A percentile compares a stretch with the other conserved stretches of the same genome.
phyloP scores from a whole-genome alignment of 2,888 invertebrate genomes.

The Conops quadrifasciatus region DNA sequence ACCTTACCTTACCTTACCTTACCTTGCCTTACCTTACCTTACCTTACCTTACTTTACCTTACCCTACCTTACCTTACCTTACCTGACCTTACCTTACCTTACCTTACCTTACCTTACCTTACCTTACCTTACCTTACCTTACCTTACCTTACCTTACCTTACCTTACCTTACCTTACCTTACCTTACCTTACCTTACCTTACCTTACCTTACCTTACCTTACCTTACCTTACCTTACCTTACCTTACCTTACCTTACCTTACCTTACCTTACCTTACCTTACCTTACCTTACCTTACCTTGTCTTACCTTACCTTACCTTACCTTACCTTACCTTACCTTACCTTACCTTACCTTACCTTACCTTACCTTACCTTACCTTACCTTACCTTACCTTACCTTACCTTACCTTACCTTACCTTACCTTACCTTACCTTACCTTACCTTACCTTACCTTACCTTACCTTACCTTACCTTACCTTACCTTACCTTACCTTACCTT shows the following conservation, averaged over 20 bases:
- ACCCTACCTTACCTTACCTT: neutral
- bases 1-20: neutral
- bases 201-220: slow-evolving; percentile 11
- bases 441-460: slow-evolving; percentile 31
- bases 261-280: too few relatives aligned
- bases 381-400: slow-evolving; percentile 20
- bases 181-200: neutral
- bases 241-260: too few relatives aligned
- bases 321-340: slow-evolving; percentile 13
- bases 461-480: slow-evolving; percentile 31
- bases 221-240: neutral
- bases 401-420: slow-evolving; percentile 30
- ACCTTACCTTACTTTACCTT: slow-evolving; percentile 8
- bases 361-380: slow-evolving; percentile 16
- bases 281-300: slow-evolving; percentile 14
- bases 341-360: slow-evolving; percentile 1
- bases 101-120: slow-evolving; percentile 1
- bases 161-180: neutral
- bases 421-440: slow-evolving; percentile 29
- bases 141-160: neutral
- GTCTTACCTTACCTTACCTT: slow-evolving; percentile 10
- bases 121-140: neutral
- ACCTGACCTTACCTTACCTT: neutral
- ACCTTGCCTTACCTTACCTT: slow-evolving; percentile 9
- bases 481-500: slow-evolving; percentile 29